These are phyloP conservation scores for Pteromalus puparum DNA, from an alignment of 1,140 invertebrate genomes.

Conservation along the genomic window DNA sequence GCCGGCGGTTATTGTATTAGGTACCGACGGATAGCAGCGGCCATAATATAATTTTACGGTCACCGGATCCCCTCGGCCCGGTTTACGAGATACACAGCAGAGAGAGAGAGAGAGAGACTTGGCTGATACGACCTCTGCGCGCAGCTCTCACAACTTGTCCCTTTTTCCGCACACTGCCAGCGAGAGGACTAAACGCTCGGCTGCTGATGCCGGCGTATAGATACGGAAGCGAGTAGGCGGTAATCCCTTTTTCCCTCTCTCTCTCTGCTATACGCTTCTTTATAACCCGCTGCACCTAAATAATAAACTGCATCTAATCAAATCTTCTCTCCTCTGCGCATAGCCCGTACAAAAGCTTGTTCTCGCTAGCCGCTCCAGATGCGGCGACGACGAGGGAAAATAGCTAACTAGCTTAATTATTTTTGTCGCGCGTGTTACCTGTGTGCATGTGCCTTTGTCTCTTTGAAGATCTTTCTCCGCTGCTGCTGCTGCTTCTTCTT, in stretches of 20 bases:
- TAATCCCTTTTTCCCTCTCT: conserved; percentile 12
- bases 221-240: not conserved
- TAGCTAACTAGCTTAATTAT: conserved; percentile 17
- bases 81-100: conserved; percentile 41
- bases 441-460: not conserved
- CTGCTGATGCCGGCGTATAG: not conserved
- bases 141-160: no score
- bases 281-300: not conserved
- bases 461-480: not conserved
- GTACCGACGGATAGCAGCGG: conserved; percentile 41
- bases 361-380: not conserved
- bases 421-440: not conserved
- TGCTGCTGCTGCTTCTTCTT: not conserved
- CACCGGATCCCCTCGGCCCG: conserved; percentile 26
- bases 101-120: no score
- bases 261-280: not conserved
- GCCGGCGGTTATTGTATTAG: conserved; percentile 54
- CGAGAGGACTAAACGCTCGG: conserved; percentile 57
- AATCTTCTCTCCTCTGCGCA: not conserved
- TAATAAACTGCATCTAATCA: conserved; percentile 4
- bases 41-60: conserved; percentile 57
- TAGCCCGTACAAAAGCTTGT: not conserved
- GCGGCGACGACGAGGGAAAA: not conserved
- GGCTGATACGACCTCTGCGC: conserved; percentile 34
- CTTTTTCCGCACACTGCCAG: not conserved